Base-by-base conservation (phyloP, 2,113 vertebrate genomes). In the Pyxicephalus adspersus region DNA sequence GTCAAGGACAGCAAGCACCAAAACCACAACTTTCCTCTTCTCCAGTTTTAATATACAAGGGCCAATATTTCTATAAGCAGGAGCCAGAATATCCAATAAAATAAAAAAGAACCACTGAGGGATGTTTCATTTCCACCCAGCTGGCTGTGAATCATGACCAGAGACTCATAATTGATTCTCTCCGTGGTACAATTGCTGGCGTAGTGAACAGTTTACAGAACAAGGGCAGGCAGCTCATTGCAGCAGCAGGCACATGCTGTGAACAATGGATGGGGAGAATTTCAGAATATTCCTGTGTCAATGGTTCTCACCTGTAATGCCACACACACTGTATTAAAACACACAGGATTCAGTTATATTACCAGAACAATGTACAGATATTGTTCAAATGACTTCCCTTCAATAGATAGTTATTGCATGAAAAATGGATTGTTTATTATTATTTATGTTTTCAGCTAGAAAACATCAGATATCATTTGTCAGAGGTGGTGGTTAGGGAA, bases 121-220 rank as follows among this genome's bases (percentile, higher is more conserved):
- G 60, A 76, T 29, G 38, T 64, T 76, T 20, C 7, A 64, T 26
- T 51, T 29, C 38, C 38, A 25, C n/a, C 22, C 25, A 23, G 25
- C 38, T 76, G 72, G 54, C 22, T 7, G 55, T 45, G 74, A 76
- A 60, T 76, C 60, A 64, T 76, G 38, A 64, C 74, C 74, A 28
- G 23, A 15, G 60, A 26, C 60, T 76, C 57, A 17, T 64, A 76
- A 76, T 76, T 76, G 74, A 76, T 64, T 64, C 60, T 64, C 60
- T 76, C 34, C 28, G 60, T 50, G 58, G 60, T 64, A 15, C 3
- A 16, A 6, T 64, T 28, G 26, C 60, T 64, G 25, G 63, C 74
- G 51, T 34, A 76, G 23, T 9, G 31, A 64, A 64, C 74, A 28
- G 74, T 51, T 26, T 76, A 29, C 19, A 51, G 74, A 64, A 76